Evolutionary conservation across 2,888 invertebrate genomes (phyloP), one percentile per base, ranked within the genome.

Genomic region (Xestia xanthographa): DNA sequence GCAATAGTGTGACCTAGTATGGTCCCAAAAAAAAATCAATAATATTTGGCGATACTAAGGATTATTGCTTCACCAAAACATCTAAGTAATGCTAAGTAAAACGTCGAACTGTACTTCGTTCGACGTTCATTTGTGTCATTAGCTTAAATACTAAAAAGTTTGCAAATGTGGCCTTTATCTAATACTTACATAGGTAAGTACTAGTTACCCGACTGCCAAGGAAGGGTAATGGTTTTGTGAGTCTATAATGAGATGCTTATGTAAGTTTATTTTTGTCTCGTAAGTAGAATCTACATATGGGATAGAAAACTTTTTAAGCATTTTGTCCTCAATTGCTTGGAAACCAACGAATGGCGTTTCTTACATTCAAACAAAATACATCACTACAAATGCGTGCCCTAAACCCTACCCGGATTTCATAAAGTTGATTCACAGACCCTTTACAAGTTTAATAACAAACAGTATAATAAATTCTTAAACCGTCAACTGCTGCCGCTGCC

Each of bases 61-160:
- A n/a, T n/a, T 38, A 63, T 53, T 12, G 29, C 34, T 5, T n/a
- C 12, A 43, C 17, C 14, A 12, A 71, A 56, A 56, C 43, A 70
- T 70, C 75, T 67, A n/a, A n/a, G n/a, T n/a, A n/a, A n/a, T n/a
- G n/a, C 62, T 72, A 56, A 77, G 72, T 11, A 71, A 26, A 50
- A 62, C 5, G 4, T 43, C 3, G 9, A 50, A 3, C 48, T 50
- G n/a, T 41, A 41, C 70, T n/a, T n/a, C n/a, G n/a, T n/a, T n/a
- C n/a, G n/a, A n/a, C n/a, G n/a, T n/a, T n/a, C n/a, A n/a, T n/a
- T n/a, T n/a, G 34, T 34, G 20, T 63, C 67, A 22, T 60, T 26
- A 56, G 63, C 53, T n/a, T n/a, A 26, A 53, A 14, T 6, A 72
- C 17, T 48, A 14, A 63, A 56, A 65, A 4, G 4, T 71, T 14